Percentiles rank a stretch among this genome's conserved stretches.
These are phyloP conservation scores for Beaufortia kweichowensis DNA, from an alignment of 2,113 vertebrate genomes.

Conservation along the genomic window DNA sequence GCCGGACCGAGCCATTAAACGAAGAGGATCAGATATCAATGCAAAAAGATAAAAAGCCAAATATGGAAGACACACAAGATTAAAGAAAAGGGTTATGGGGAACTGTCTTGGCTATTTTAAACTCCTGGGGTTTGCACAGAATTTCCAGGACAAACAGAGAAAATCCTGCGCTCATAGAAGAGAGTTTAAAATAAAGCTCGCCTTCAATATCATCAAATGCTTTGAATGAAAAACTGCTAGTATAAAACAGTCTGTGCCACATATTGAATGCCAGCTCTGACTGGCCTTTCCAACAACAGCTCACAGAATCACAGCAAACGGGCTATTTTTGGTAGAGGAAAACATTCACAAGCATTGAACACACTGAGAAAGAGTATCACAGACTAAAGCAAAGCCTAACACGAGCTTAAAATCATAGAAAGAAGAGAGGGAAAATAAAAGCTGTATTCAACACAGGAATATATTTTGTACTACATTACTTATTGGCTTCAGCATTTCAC, in stretches of 20 bases:
- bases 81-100: no score
- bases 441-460: background rate
- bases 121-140: no score
- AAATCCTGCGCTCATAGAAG: no score
- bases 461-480: background rate
- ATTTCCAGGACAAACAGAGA: no score
- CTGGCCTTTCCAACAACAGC: background rate
- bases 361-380: constrained; percentile 2
- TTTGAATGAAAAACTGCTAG: background rate
- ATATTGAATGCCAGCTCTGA: constrained; percentile 1
- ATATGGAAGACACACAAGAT: no score
- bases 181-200: background rate
- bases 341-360: constrained; percentile 28
- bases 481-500: no score
- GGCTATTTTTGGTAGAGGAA: constrained; percentile 28
- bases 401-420: constrained; percentile 18
- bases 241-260: background rate
- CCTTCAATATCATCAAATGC: background rate
- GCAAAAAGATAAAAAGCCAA: no score
- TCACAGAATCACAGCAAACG: constrained; percentile 25
- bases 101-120: no score
- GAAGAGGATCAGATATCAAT: no score
- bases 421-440: background rate
- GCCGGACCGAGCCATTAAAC: no score
- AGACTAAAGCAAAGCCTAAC: constrained; percentile 34